Evolutionary conservation across 2,888 invertebrate species (phyloP).

Genomic region (Plemyria rubiginata): DNA sequence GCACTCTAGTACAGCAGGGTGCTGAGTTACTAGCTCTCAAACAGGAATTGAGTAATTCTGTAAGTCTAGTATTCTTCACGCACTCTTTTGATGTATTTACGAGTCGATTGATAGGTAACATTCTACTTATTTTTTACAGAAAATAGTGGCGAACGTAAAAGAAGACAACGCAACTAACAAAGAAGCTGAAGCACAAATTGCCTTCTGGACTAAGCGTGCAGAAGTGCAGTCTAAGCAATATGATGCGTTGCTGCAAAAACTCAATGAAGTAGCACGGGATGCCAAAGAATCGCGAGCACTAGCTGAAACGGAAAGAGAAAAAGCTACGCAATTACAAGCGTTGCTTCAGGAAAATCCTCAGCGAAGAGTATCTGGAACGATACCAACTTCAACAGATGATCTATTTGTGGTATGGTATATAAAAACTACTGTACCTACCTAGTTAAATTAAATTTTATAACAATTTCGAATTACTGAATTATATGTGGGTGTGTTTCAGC

Average conservation of each 20-base stretch:
- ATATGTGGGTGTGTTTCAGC: background rate
- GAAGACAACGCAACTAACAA: slow-evolving; percentile 59
- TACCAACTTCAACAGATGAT: slow-evolving; percentile 41
- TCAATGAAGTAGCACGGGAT: slow-evolving; percentile 67
- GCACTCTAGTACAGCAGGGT: slow-evolving; percentile 80
- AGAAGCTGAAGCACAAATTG: slow-evolving; percentile 66
- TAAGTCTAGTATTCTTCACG: slow-evolving; percentile 46
- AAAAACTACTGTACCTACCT: slow-evolving; percentile 8
- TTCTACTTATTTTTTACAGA: slow-evolving; percentile 50
- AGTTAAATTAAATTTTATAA: background rate
- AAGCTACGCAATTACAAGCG: slow-evolving; percentile 60
- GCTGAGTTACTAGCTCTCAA: slow-evolving; percentile 77
- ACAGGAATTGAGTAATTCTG: slow-evolving; percentile 74
- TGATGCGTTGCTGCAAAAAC: slow-evolving; percentile 66
- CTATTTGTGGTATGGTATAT: slow-evolving; percentile 27
- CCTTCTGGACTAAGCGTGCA: slow-evolving; percentile 65
- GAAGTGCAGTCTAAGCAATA: slow-evolving; percentile 72
- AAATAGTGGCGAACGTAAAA: slow-evolving; percentile 52
- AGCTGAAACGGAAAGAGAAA: slow-evolving; percentile 64
- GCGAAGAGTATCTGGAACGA: slow-evolving; percentile 40
- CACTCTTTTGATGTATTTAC: background rate
- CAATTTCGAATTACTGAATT: background rate
- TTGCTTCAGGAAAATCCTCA: slow-evolving; percentile 59
- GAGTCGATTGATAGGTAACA: background rate
- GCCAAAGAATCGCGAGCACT: slow-evolving; percentile 64